Evolutionary conservation across 2,797 vertebrate genomes (phyloP).

Genomic region (Fundulus diaphanus): DNA sequence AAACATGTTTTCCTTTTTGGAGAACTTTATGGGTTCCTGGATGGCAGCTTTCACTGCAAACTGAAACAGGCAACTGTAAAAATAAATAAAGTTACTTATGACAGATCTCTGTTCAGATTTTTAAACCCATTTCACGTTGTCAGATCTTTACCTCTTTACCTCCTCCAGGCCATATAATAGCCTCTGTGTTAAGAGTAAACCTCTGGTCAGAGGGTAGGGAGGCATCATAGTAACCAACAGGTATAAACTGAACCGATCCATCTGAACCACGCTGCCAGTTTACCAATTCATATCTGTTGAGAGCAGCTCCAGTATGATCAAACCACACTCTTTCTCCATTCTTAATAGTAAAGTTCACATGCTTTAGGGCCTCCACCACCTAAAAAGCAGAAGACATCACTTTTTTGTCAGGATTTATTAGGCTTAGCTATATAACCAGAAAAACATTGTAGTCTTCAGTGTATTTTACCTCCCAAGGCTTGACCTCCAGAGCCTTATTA

Average conservation of each 20-base stretch:
- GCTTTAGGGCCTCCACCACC: conserved; percentile 74
- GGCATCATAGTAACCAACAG: conserved; percentile 79
- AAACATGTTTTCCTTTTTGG: conserved; percentile 75
- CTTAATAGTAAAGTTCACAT: conserved; percentile 76
- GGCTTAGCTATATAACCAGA: background rate
- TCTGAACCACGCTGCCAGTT: conserved; percentile 77
- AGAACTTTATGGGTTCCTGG: conserved; percentile 76
- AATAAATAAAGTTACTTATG: background rate
- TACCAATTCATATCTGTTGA: conserved; percentile 77
- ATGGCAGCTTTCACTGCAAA: conserved; percentile 77
- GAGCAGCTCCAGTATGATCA: conserved; percentile 74
- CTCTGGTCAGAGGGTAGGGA: conserved; percentile 67
- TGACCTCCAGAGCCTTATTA: conserved; percentile 50
- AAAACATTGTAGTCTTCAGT: background rate
- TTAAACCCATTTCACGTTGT: background rate
- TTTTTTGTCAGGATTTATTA: background rate
- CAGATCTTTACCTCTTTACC: conserved; percentile 57
- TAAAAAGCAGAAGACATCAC: conserved; percentile 23
- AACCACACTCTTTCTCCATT: conserved; percentile 77
- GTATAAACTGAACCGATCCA: conserved; percentile 70
- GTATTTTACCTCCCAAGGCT: conserved; percentile 74
- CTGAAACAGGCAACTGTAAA: conserved; percentile 71
- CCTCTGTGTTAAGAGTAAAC: conserved; percentile 66
- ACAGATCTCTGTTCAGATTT: background rate
- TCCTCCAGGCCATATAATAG: conserved; percentile 75